These are phyloP conservation scores for Kradibia gibbosae DNA, from an alignment of 1,140 invertebrate species.

Conservation along the genomic window DNA sequence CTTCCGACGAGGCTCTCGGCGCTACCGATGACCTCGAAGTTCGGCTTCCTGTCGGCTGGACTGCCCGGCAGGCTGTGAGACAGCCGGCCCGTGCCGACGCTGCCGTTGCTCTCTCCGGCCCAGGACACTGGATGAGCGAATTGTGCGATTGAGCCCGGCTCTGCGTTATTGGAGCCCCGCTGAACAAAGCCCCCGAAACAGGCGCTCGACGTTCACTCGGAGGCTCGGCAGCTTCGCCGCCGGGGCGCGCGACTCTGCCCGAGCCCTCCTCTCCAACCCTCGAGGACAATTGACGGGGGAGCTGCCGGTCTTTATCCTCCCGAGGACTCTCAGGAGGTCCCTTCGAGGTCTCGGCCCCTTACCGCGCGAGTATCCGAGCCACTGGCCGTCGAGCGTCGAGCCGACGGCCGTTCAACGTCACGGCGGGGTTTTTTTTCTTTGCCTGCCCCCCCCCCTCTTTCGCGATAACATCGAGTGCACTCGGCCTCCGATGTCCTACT, in stretches of 20 bases:
- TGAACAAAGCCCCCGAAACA: background rate
- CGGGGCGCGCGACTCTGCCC: background rate
- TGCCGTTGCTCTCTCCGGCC: conserved; percentile 77
- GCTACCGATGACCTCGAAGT: conserved; percentile 88
- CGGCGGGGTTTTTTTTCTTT: too few relatives aligned
- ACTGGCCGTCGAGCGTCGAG: too few relatives aligned
- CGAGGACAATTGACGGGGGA: background rate
- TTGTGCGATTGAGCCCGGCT: too few relatives aligned
- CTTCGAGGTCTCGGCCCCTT: too few relatives aligned
- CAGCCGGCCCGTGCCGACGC: conserved; percentile 77
- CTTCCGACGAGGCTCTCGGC: conserved; percentile 94
- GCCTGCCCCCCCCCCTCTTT: too few relatives aligned
- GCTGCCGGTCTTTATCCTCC: too few relatives aligned
- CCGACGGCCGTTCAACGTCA: too few relatives aligned
- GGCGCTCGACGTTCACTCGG: background rate
- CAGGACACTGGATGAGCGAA: conserved; percentile 68
- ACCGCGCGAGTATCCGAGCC: too few relatives aligned
- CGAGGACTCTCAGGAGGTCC: too few relatives aligned
- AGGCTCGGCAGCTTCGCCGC: background rate
- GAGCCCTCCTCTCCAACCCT: background rate
- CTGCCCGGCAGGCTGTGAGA: conserved; percentile 86
- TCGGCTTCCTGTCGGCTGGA: conserved; percentile 80
- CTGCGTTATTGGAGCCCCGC: background rate
- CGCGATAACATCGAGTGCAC: too few relatives aligned
- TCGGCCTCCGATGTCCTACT: too few relatives aligned